Evolutionary conservation across 2,888 invertebrate species (phyloP).

Genomic region (Lycia hirtaria): DNA sequence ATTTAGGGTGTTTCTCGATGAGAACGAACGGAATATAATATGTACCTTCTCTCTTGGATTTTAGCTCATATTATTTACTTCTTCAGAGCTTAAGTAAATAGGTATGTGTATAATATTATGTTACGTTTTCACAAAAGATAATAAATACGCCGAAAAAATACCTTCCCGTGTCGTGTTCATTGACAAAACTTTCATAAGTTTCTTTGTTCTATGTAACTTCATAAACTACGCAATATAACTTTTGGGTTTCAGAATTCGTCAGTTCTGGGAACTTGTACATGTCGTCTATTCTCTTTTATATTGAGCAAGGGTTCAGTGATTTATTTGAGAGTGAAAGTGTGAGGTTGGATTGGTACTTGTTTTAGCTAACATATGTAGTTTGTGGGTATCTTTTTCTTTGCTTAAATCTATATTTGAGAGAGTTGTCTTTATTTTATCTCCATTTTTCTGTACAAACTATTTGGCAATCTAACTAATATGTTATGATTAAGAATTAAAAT

Average conservation of each 20-base stretch:
- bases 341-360: slow-evolving; percentile 3
- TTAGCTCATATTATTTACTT: too few species aligned
- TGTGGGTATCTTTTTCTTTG: background rate
- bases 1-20: too few species aligned
- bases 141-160: slow-evolving; percentile 1
- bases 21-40: too few species aligned
- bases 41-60: too few species aligned
- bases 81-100: background rate
- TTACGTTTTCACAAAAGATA: slow-evolving; percentile 1
- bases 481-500: too few species aligned
- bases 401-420: too few species aligned
- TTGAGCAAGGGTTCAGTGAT: slow-evolving; percentile 24
- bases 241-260: slow-evolving; percentile 55
- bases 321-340: slow-evolving; percentile 12
- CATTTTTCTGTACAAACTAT: too few species aligned
- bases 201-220: slow-evolving; percentile 55
- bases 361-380: too few species aligned
- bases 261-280: slow-evolving; percentile 51
- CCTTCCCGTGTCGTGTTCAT: slow-evolving; percentile 41
- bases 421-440: too few species aligned
- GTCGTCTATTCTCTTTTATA: slow-evolving; percentile 39
- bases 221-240: slow-evolving; percentile 61
- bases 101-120: background rate
- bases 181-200: slow-evolving; percentile 54
- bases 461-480: too few species aligned